Evolutionary conservation across 2,113 vertebrate genomes (phyloP).

Genomic region (Sakesphorus luctuosus): DNA sequence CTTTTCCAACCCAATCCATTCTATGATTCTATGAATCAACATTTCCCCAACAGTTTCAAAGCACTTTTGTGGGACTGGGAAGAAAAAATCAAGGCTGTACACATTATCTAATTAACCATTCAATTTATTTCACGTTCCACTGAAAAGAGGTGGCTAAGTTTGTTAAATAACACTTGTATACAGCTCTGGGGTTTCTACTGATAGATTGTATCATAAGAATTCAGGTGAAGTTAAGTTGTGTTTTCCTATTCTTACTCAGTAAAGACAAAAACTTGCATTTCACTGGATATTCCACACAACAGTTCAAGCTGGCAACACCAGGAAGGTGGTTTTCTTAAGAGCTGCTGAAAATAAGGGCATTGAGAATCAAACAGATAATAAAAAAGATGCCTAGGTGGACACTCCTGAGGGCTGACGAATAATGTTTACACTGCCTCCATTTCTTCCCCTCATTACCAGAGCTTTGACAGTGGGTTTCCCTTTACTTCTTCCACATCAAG

Average conservation of each 20-base stretch:
- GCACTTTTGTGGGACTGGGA: rapidly evolving
- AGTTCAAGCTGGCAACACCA: not conserved
- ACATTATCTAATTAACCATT: not conserved
- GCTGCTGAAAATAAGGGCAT: not conserved
- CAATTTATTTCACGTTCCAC: not conserved
- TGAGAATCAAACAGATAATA: not conserved
- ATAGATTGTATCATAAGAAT: not conserved
- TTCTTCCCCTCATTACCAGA: not conserved
- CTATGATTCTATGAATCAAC: too few relatives aligned
- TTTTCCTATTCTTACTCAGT: not conserved
- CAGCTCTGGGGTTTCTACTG: not conserved
- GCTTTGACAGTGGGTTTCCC: not conserved
- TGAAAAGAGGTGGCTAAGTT: not conserved
- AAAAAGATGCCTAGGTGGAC: not conserved
- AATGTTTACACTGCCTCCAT: not conserved
- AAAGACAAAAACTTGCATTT: not conserved
- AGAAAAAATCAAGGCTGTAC: not conserved
- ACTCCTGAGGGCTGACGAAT: not conserved
- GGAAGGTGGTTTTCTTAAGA: not conserved
- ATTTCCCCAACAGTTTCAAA: not conserved
- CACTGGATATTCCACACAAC: not conserved
- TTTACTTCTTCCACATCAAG: not conserved
- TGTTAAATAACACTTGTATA: not conserved
- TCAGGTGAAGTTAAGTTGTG: rapidly evolving
- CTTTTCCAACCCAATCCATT: too few relatives aligned